These are phyloP conservation scores for Forbesichthys agassizii DNA, from an alignment of 2,113 vertebrate species.

Conservation along the genomic window DNA sequence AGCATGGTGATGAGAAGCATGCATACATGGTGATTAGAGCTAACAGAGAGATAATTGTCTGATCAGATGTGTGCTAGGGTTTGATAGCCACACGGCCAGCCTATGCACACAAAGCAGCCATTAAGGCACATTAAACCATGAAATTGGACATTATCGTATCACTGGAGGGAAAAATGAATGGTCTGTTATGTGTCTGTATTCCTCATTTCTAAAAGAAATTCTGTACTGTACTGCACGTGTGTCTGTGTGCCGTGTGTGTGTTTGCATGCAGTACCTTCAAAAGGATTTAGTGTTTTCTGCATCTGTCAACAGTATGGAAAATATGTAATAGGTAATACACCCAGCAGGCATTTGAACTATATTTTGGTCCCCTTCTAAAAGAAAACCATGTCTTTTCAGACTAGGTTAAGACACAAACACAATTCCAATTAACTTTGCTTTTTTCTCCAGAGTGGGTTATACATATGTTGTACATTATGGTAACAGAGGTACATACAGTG, in stretches of 20 bases:
- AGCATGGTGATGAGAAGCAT: conserved; percentile 57
- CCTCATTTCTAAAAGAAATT: background rate
- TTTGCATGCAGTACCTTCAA: too few species aligned
- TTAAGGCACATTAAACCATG: conserved; percentile 67
- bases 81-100: conserved; percentile 67
- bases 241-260: background rate
- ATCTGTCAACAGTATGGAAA: too few species aligned
- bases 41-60: conserved; percentile 67
- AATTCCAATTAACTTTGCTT: background rate
- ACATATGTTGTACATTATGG: background rate
- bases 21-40: conserved; percentile 57
- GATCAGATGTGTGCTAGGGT: conserved; percentile 64
- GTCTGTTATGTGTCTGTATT: background rate
- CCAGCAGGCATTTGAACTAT: too few species aligned
- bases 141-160: conserved; percentile 68
- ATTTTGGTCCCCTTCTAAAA: too few species aligned
- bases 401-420: background rate
- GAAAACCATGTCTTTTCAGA: too few species aligned
- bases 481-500: background rate
- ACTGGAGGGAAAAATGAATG: conserved; percentile 39
- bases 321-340: too few species aligned
- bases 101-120: conserved; percentile 59
- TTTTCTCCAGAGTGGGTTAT: background rate
- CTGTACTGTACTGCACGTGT: conserved; percentile 15
- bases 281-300: too few species aligned